Evolutionary conservation across 2,888 invertebrate genomes (phyloP), one percentile per base, ranked within the genome.

Genomic region (Bugula neritina): DNA sequence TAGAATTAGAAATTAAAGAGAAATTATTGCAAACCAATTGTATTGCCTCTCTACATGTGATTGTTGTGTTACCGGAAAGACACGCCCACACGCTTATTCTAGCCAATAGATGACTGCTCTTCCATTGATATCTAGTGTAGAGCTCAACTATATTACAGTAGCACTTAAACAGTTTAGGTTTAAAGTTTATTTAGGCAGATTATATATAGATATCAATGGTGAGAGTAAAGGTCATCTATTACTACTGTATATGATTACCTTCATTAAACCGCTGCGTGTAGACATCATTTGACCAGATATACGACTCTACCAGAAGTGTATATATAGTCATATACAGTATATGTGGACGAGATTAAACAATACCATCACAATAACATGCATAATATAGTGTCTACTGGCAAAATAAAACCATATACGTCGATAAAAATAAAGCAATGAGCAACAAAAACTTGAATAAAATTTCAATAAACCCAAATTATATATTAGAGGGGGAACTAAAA

Each of bases 281-380:
- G 27, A 63, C 63, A 63, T 63, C 63, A 25, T 63, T 27, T 13
- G 63, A 63, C 63, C 63, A 63, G 63, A 31, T 63, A 31, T 63
- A 63, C 5, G 63, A 63, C 63, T 63, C 63, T 63, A 27, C 31
- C 21, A 25, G 63, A 43, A 17, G 43, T 43, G 5, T 10, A 43
- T 43, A 43, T 43, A 43, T 10, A 10, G 17, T n/a, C 17, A 43
- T 43, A 43, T 43, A 43, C 43, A 43, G 43, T 43, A 17, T 43
- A 43, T 17, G 17, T 43, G 43, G 5, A 43, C 17, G n/a, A n/a
- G n/a, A 43, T 17, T 17, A 43, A 43, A 43, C 43, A 43, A 43
- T 43, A 43, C 17, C 5, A 17, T 43, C 43, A 43, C n/a, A n/a
- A n/a, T n/a, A n/a, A n/a, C n/a, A n/a, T n/a, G 5, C n/a, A n/a